These are phyloP conservation scores for Drosophila bunnanda DNA, from an alignment of 2,888 invertebrate genomes.

Conservation along the genomic window DNA sequence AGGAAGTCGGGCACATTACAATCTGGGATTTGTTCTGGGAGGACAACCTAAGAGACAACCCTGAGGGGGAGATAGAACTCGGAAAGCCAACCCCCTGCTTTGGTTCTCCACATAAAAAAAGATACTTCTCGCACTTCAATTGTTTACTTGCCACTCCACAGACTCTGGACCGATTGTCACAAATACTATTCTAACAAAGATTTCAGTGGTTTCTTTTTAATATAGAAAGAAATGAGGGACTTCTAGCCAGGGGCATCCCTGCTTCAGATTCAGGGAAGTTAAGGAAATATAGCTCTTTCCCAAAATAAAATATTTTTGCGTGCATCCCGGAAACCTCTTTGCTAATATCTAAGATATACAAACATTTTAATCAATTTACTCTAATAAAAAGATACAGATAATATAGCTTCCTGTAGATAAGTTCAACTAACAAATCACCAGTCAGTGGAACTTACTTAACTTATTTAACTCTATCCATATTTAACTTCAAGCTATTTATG, in stretches of 20 bases:
- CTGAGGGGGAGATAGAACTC: background rate
- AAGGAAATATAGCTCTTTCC: background rate
- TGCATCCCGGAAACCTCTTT: background rate
- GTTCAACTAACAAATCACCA: background rate
- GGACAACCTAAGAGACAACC: background rate
- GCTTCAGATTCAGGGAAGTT: background rate
- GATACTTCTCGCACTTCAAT: constrained; percentile 1
- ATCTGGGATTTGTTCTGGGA: constrained; percentile 48
- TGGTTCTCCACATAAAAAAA: background rate
- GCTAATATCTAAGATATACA: background rate
- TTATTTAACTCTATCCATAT: background rate
- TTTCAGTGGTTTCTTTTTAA: too few relatives aligned
- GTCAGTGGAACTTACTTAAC: background rate
- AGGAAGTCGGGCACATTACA: constrained; percentile 24
- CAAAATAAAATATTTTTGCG: background rate
- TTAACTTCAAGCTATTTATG: background rate
- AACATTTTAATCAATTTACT: background rate
- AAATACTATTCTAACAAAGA: background rate
- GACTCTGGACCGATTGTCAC: background rate
- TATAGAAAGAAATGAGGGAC: background rate
- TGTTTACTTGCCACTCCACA: constrained; percentile 8
- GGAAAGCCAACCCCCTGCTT: background rate
- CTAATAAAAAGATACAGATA: background rate
- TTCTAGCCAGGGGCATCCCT: background rate
- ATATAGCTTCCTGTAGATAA: constrained; percentile 5